Base-by-base conservation (phyloP, 2,113 vertebrate genomes). In the Aythya baeri region DNA sequence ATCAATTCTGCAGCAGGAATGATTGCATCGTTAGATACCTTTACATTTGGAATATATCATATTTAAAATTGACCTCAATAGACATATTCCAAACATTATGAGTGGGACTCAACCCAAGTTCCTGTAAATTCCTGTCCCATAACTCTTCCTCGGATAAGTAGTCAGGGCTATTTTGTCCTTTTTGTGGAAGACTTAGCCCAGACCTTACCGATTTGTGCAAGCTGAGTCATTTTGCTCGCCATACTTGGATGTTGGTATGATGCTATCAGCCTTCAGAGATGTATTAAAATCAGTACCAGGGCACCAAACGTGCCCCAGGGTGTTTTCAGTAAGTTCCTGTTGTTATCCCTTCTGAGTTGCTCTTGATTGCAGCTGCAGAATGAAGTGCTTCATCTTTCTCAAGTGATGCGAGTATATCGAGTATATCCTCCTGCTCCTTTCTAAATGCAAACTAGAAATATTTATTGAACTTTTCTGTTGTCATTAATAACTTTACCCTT, bases 331-430 rank as follows among this genome's bases (percentile, higher is more conserved):
- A 6, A 61, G 89, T 91, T 96, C 91, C 81, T 94, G 80, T 77
- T 93, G 84, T 93, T 92, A 81, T n/a, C 65, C 68, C 88, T 89
- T 50, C 31, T 7, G 77, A 91, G 83, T 49, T 76, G 81, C 71
- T 94, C 83, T 93, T 91, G 91, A 94, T 72, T 86, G 77, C 93
- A 91, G 74, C 84, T 92, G 80, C 81, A 75, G 52, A 29, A 31
- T 86, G 83, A 95, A 96, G 92, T 46, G 81, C 81, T 93, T 90
- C 25, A 86, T 93, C 76, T 83, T 95, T 70, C 76, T 95, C 79
- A 81, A 94, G 86, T 88, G 92, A 90, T 81, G 70, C n/a, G 61
- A 83, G 49, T 85, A 29, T 67, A 75, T 83, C n/a, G 66, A 83
- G 49, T 85, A 32, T 63, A 75, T 83, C 89, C 11, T 94, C 25